A percentile compares a stretch with the other conserved stretches of the same genome.
phyloP scores from a whole-genome alignment of 2,888 invertebrate genomes.

The Saturnia pavonia region DNA sequence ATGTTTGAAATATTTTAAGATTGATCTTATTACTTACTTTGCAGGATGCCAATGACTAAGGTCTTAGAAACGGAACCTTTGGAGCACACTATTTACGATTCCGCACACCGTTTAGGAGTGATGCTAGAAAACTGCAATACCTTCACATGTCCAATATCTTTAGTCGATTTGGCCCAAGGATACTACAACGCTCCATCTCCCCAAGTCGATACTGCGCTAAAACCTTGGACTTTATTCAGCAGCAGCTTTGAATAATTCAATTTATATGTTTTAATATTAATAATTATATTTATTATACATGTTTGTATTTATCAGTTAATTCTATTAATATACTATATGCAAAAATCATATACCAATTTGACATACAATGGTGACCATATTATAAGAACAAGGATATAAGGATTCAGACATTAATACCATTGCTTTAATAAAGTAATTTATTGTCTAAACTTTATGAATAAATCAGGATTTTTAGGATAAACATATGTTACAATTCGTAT shows the following conservation, averaged over 20 bases:
- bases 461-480: too few species aligned
- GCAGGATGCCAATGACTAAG: conserved; percentile 85
- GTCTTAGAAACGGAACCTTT: conserved; percentile 84
- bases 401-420: too few species aligned
- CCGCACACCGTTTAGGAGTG: conserved; percentile 79
- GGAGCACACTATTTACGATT: conserved; percentile 85
- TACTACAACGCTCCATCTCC: conserved; percentile 73
- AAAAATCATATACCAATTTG: too few species aligned
- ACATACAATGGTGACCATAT: too few species aligned
- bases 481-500: too few species aligned
- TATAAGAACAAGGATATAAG: too few species aligned
- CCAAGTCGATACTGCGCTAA: conserved; percentile 45
- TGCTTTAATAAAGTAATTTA: too few species aligned
- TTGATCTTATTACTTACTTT: conserved; percentile 34
- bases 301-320: neutral
- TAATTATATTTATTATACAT: too few species aligned
- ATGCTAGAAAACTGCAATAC: conserved; percentile 80
- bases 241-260: conserved; percentile 35
- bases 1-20: neutral
- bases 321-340: too few species aligned
- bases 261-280: neutral
- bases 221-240: conserved; percentile 68
- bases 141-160: conserved; percentile 85
- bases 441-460: too few species aligned
- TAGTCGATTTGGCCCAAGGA: conserved; percentile 87